Base-by-base conservation (phyloP, 2,113 vertebrate genomes). In the Barbus barbus region DNA sequence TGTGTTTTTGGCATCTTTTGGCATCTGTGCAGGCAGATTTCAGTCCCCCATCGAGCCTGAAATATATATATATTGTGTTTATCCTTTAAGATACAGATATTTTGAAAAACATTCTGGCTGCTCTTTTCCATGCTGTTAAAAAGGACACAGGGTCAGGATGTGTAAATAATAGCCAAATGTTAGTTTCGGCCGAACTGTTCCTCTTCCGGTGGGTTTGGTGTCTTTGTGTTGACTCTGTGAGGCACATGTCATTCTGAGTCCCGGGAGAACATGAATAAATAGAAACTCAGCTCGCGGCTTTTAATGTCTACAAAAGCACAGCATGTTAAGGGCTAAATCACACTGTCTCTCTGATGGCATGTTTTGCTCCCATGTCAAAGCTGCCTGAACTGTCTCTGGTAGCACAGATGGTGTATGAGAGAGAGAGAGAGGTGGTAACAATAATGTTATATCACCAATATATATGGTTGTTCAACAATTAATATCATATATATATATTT, bases 301-400 rank as follows among this genome's bases (percentile, higher is more conserved):
- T 71, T 38, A 78, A 78, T 38, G 63, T 78, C 83, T 78, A 48
- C 16, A 69, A 84, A 78, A 84, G 74, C 60, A 58, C 61, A 71
- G 76, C 46, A 71, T 4, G 38, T 69, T 56, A 71, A 84, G 44
- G 41, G 63, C 38, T 28, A 56, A 69, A 53, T 67, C 61, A 69
- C 20, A 76, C 74, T 67, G 60, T 53, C 33, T 53, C 44, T 41
- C 58, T 24, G 61, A 46, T 77, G 61, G 16, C 46, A 77, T 78
- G 74, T 58, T 77, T 84, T 78, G 73, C 76, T 9, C 22, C 22
- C n/a, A n/a, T n/a, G n/a, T n/a, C n/a, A n/a, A n/a, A n/a, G n/a
- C n/a, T n/a, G n/a, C n/a, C n/a, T n/a, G n/a, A n/a, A n/a, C 61
- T 36, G 41, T 65, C 73, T 84, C 74, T 77, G 28, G 78, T 9